A percentile compares a stretch with the other conserved stretches of the same genome.
Conservation (phyloP, 2,797 vertebrate genomes). For the Diplodus sargus region DNA sequence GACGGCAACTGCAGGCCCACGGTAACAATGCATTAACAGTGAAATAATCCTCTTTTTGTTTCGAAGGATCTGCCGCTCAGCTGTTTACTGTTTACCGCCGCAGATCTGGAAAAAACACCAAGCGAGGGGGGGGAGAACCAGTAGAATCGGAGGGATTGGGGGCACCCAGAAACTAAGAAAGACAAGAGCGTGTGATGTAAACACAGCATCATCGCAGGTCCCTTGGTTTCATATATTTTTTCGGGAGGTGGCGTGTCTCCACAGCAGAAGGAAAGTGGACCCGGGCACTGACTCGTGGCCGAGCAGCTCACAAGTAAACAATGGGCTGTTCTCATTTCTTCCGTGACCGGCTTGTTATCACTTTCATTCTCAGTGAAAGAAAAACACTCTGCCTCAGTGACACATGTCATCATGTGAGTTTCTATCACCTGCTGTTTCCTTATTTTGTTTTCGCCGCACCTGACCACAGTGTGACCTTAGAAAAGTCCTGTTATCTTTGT, state of each 20-base stretch:
- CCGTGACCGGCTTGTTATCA: conserved; percentile 15
- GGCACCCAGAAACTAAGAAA: background rate
- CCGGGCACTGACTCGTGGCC: background rate
- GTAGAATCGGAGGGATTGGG: background rate
- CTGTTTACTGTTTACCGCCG: conserved; percentile 64
- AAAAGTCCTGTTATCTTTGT: background rate
- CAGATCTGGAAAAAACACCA: conserved; percentile 39
- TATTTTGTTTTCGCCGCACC: background rate
- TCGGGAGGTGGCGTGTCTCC: background rate
- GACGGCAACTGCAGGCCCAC: conserved; percentile 11
- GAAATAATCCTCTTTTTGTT: conserved; percentile 72
- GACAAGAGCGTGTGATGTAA: background rate
- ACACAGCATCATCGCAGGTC: background rate
- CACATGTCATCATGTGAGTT: background rate
- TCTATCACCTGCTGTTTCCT: background rate
- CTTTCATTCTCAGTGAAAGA: conserved; percentile 48
- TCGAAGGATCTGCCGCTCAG: conserved; percentile 35
- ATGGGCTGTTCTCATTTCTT: background rate
- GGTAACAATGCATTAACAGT: conserved; percentile 55
- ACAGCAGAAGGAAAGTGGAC: background rate
- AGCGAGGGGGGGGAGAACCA: background rate
- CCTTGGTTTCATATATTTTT: background rate
- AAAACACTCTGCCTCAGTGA: background rate
- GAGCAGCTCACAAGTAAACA: background rate
- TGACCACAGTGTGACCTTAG: background rate